Evolutionary conservation across 2,797 vertebrate genomes (phyloP), one percentile per base, ranked within the genome.

Genomic region (Hirundo rustica): DNA sequence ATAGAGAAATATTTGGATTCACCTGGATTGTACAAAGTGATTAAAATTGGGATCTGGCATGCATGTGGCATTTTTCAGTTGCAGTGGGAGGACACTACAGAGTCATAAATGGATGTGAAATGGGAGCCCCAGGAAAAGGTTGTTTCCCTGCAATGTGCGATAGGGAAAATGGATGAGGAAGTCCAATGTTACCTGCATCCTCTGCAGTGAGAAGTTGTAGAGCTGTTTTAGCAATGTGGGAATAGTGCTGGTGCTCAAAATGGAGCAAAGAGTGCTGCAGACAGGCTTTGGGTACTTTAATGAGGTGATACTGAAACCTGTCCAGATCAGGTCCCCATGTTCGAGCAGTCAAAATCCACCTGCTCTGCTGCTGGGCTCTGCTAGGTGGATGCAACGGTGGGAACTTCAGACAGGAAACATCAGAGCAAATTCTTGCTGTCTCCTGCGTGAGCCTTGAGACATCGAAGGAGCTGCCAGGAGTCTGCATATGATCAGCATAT

Each of bases 311-410:
- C 1, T 2, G 78, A 55, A 73, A 45, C 47, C 45, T 48, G 32
- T n/a, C 51, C 16, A 18, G 29, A 38, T n/a, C 40, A 50, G 32
- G 36, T 76, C 19, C 16, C 34, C 30, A 10, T 1, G 0, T 51
- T 21, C 3, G 7, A 73, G 44, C 54, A 47, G 45, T 27, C 58
- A 64, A 65, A 81, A 61, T 61, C 36, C 5, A 10, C 14, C 50
- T 23, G 23, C 50, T 82, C 22, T 70, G 21, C 55, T 76, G 53
- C 14, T 7, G 58, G 34, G 21, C 29, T 88, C 26, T 1, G 1
- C 29, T 1, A 8, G 5, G 23, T 0, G 1, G 45, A 16, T 71
- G 45, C 45, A 34, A 36, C 0, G 0, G 29, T 77, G 60, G 34
- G 60, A 82, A 48, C 36, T 74, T 57, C 26, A 61, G n/a, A 55